Base-by-base conservation (phyloP, 2,888 invertebrate species). In the Strigamia crassipes region DNA sequence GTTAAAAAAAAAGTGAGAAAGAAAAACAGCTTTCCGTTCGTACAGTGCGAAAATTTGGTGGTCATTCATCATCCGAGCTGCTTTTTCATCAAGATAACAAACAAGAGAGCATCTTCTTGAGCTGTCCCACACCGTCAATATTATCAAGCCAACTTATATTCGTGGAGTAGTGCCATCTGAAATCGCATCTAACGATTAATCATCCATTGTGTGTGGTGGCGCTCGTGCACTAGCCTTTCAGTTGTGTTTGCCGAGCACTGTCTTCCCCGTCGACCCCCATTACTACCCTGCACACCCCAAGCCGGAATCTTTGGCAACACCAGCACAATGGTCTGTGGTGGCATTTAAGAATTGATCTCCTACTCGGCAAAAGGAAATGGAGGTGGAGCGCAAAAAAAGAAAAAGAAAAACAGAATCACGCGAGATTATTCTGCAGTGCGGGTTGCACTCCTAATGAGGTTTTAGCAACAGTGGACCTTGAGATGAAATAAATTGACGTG, bases 301-400 rank as follows among this genome's bases (percentile, higher is more conserved):
- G 80, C 80, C 42, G 80, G 51, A 80, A 80, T 80, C 80, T 80
- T 80, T 80, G 41, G 42, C 80, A 80, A 80, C 42, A 51, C 73
- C 51, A 80, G 42, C 80, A 80, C 80, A 80, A 80, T 80, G 80
- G 80, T 73, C 73, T 73, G 73, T 51, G 42, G 80, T 80, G 80
- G 80, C 80, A 80, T 80, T 80, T 80, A 80, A 80, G 80, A 80
- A 80, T 80, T 80, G 80, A 80, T 80, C 80, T 80, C 31, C 51
- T 80, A 73, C 73, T 80, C 51, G 23, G 42, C 51, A 27, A 13
- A 80, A 51, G 73, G 73, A 73, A 73, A 73, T 73, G 31, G 31
- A 51, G 80, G 80, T 31, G 51, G 80, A 56, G 21, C 9, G 18
- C 51, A 80, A 51, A 42, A 79, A 79, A 79, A 42, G 46, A 42